Evolutionary conservation across 2,113 vertebrate species (phyloP).

Genomic region (Brachyhypopomus gauderio): DNA sequence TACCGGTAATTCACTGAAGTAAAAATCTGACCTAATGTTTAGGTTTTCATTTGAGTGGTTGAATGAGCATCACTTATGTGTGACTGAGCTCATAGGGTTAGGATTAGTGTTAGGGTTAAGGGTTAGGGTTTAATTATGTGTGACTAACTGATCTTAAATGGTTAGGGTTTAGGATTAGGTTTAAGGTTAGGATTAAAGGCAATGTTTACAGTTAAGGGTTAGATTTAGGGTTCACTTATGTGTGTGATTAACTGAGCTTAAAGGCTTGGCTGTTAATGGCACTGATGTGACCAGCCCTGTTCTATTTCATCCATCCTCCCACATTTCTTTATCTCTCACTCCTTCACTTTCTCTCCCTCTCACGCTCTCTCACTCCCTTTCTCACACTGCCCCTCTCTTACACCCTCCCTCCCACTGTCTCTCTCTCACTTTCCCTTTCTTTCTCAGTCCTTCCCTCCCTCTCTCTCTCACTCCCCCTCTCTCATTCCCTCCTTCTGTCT

Average conservation of each 20-base stretch:
- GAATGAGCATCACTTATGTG: conserved; percentile 11
- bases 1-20: background rate
- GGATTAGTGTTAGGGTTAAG: background rate
- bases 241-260: conserved; percentile 31
- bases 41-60: conserved; percentile 11
- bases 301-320: conserved; percentile 2
- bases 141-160: too few relatives aligned
- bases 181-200: too few relatives aligned
- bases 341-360: background rate
- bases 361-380: too few relatives aligned
- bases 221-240: background rate
- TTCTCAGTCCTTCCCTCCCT: too few relatives aligned
- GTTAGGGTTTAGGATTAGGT: too few relatives aligned
- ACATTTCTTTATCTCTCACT: background rate
- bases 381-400: too few relatives aligned
- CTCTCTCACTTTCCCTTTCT: background rate
- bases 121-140: too few relatives aligned
- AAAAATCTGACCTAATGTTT: background rate
- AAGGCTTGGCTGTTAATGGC: conserved; percentile 29
- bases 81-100: conserved; percentile 26
- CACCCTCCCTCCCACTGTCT: background rate
- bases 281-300: conserved; percentile 23
- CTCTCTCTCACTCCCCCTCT: too few relatives aligned
- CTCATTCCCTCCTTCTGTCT: too few relatives aligned
- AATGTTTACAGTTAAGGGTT: too few relatives aligned